phyloP scores from a whole-genome alignment of 2,888 invertebrate genomes.

The Strigamia transsilvanica region DNA sequence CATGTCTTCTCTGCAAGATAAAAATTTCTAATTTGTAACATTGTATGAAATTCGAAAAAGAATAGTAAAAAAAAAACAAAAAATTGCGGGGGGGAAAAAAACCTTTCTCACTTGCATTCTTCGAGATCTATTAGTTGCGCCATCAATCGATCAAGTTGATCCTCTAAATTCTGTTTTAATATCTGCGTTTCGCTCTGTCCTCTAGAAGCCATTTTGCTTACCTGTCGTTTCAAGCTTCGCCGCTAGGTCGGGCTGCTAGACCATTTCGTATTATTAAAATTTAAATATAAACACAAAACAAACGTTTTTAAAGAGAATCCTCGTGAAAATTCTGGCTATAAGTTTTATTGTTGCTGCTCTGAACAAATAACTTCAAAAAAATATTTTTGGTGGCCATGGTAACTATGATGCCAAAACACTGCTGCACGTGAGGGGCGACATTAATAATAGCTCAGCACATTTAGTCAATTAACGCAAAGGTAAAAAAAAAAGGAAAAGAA shows the following conservation, averaged over 20 bases:
- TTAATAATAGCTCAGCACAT: slow-evolving; percentile 16
- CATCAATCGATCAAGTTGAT: slow-evolving; percentile 74
- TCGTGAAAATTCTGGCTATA: background rate
- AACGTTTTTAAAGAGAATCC: background rate
- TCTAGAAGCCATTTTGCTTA: slow-evolving; percentile 66
- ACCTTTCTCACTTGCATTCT: slow-evolving; percentile 70
- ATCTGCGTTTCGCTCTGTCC: slow-evolving; percentile 72
- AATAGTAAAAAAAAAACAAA: background rate
- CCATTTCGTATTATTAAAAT: background rate
- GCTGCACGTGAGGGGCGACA: background rate
- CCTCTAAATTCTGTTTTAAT: slow-evolving; percentile 72
- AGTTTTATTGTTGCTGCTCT: background rate
- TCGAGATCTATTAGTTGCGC: slow-evolving; percentile 77
- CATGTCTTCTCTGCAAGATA: slow-evolving; percentile 70
- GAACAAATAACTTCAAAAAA: background rate
- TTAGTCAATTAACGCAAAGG: background rate
- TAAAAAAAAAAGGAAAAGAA: background rate
- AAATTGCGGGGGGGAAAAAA: background rate
- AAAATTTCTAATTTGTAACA: background rate
- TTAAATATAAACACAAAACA: background rate
- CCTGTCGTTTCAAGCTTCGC: background rate
- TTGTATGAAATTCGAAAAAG: background rate
- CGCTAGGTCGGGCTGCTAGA: background rate
- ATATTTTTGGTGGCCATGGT: slow-evolving; percentile 23
- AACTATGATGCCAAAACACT: slow-evolving; percentile 44